Evolutionary conservation across 2,888 invertebrate genomes (phyloP).

Genomic region (Melanostoma mellinum): DNA sequence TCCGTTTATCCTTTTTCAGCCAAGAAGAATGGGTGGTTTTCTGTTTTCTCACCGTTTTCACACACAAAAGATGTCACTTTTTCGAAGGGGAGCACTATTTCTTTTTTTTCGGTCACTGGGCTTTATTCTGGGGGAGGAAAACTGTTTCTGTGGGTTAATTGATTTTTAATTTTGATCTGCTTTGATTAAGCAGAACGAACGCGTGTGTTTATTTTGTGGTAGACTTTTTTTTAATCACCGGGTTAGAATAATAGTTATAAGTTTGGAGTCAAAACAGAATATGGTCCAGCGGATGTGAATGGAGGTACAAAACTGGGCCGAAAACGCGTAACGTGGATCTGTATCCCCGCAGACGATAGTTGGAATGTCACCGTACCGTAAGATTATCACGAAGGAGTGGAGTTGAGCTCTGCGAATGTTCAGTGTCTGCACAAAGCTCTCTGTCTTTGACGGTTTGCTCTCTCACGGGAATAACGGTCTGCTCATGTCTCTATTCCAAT

Average conservation of each 20-base stretch:
- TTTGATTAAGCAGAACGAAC: constrained; percentile 6
- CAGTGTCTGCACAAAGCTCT: constrained; percentile 54
- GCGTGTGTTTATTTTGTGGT: neutral
- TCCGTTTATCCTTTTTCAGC: constrained; percentile 60
- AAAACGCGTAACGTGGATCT: constrained; percentile 67
- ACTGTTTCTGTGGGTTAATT: constrained; percentile 14
- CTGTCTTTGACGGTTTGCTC: constrained; percentile 23
- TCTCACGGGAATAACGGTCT: constrained; percentile 53
- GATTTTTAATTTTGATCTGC: neutral
- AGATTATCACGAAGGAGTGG: constrained; percentile 41
- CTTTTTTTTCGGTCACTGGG: constrained; percentile 24
- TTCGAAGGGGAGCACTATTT: neutral
- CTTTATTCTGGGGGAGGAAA: neutral
- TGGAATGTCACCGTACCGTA: constrained; percentile 60
- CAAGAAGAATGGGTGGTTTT: constrained; percentile 48
- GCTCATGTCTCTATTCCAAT: constrained; percentile 44
- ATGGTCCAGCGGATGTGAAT: constrained; percentile 60
- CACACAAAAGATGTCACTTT: constrained; percentile 56
- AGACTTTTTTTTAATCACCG: constrained; percentile 33
- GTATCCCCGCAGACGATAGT: constrained; percentile 59
- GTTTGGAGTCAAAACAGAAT: constrained; percentile 44
- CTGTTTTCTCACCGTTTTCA: constrained; percentile 36
- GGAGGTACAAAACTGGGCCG: constrained; percentile 67
- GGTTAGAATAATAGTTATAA: constrained; percentile 16
- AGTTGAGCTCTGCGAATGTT: constrained; percentile 41